Base-by-base conservation (phyloP, 2,113 vertebrate species). In the Ictidomys tridecemlineatus region DNA sequence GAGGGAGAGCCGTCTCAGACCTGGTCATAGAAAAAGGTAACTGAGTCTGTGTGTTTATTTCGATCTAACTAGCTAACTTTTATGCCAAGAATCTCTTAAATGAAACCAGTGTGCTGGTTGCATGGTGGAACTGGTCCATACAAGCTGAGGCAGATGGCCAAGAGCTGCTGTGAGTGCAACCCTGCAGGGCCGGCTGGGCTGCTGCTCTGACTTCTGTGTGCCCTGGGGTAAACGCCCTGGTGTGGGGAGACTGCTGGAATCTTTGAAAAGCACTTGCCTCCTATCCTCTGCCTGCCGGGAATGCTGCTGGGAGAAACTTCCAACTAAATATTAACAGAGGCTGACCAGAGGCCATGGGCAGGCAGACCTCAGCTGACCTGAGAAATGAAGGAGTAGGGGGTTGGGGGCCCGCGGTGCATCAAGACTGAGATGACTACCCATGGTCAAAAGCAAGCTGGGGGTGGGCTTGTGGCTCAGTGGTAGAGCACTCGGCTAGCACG, bases 311-410 rank as follows among this genome's bases (percentile, higher is more conserved):
- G 42, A 85, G 53, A 80, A 26, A 30, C 24, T 6, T 12, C n/a
- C 34, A 48, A 39, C 56, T 26, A 34, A 58, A 42, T 17, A 14
- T 39, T 22, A 12, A 0, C 2, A 32, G 39, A 17, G 16, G 24
- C 6, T 30, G 53, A 32, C 39, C 2, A n/a, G 61, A 28, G 42
- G 67, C 34, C n/a, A 82, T 42, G 13, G 3, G 72, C 37, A 10
- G 1, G 0, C 72, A 42, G 39, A 14, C 88, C 1, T 2, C 1
- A 14, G 24, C 26, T 8, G 16, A 24, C 14, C n/a, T 1, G 0
- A 28, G 32, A 58, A 45, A 30, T 10, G 12, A 63, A 48, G 58
- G 39, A 26, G 24, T 14, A 69, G 17, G 92, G 0, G 5, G 17
- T 14, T 51, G 3, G 14, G 53, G 39, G 22, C 5, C 17, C n/a